These are phyloP conservation scores for Tetrax tetrax DNA, from an alignment of 2,113 vertebrate genomes.

Conservation along the genomic window DNA sequence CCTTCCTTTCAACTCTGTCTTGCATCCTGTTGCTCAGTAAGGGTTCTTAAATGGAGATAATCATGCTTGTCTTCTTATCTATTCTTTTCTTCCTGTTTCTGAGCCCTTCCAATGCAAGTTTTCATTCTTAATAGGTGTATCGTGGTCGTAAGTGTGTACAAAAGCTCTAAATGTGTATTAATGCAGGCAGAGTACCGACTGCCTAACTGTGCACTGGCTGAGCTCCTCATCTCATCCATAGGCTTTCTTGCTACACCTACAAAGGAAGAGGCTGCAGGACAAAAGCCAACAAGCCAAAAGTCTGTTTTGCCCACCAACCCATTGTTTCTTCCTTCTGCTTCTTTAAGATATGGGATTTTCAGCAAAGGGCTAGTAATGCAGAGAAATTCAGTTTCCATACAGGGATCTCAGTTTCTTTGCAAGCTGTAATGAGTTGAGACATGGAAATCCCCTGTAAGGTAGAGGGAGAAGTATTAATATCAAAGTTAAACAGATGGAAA, in stretches of 20 bases:
- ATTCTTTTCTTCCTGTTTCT: not conserved
- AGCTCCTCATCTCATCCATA: not conserved
- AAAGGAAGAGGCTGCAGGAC: not conserved
- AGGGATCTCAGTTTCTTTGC: not conserved
- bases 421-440: not conserved
- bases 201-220: not conserved
- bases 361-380: not conserved
- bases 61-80: not conserved
- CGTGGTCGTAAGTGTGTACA: not conserved
- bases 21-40: not conserved
- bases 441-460: not conserved
- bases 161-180: not conserved
- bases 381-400: not conserved
- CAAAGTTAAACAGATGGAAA: not conserved
- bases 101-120: not conserved
- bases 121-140: not conserved
- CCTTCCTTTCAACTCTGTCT: not conserved
- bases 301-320: not conserved
- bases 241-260: not conserved
- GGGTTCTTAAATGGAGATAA: not conserved
- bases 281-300: not conserved
- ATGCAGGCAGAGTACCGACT: not conserved
- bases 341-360: not conserved
- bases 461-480: not conserved
- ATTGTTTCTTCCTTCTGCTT: not conserved